These are phyloP conservation scores for Mesodorylaimus sp. DNA, from an alignment of 2,888 invertebrate genomes.

Conservation along the genomic window DNA sequence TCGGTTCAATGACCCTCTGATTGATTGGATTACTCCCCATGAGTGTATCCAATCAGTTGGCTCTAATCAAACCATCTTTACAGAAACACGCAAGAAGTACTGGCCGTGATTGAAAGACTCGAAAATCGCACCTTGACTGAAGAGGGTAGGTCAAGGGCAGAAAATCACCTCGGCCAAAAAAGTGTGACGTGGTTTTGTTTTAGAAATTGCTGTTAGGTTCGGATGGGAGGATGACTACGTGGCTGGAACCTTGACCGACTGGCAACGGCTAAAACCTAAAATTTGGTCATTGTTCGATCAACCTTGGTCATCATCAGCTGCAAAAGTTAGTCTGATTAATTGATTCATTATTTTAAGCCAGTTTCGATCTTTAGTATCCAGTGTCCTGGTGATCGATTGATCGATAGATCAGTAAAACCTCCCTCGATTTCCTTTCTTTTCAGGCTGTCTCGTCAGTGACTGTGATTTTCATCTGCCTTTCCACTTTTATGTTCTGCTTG, in stretches of 20 bases:
- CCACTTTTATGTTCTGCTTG: conserved; percentile 76
- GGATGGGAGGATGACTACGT: conserved; percentile 69
- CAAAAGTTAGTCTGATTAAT: conserved; percentile 52
- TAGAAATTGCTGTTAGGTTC: conserved; percentile 88
- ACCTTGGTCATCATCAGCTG: conserved; percentile 89
- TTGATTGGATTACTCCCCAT: too few relatives aligned
- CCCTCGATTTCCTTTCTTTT: conserved; percentile 15
- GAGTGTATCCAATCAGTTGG: too few relatives aligned
- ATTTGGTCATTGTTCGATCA: conserved; percentile 98
- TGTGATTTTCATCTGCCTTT: conserved; percentile 81
- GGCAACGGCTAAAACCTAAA: conserved; percentile 89
- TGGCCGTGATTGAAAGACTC: conserved; percentile 85
- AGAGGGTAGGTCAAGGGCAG: too few relatives aligned
- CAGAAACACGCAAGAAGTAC: conserved; percentile 89
- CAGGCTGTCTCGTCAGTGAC: conserved; percentile 80
- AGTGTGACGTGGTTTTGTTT: too few relatives aligned
- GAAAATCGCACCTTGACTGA: conserved; percentile 95
- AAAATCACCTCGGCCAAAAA: too few relatives aligned
- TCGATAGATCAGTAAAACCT: neutral
- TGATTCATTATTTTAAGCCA: too few relatives aligned
- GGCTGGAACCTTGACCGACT: conserved; percentile 43
- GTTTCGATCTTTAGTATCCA: too few relatives aligned
- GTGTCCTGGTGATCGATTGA: too few relatives aligned
- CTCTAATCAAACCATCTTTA: too few relatives aligned
- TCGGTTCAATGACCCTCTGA: too few relatives aligned